Evolutionary conservation across 2,888 invertebrate species (phyloP), one percentile per base, ranked within the genome.

Genomic region (Caenorhabditis becei): DNA sequence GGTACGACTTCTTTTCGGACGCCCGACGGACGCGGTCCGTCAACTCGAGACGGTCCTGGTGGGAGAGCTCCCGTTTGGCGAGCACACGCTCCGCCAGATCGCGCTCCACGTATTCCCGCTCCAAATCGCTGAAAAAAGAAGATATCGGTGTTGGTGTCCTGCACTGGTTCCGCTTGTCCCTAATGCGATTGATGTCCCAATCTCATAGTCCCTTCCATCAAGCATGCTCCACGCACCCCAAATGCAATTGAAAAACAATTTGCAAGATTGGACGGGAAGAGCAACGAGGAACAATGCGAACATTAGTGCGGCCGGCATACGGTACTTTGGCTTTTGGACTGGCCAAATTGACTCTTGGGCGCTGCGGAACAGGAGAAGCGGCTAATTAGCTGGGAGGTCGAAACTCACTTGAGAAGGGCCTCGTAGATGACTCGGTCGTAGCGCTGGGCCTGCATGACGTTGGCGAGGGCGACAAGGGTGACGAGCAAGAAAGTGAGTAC

Each of bases 1-100:
- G 88, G 61, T 88, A 88, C 10, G 83, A 83, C 81, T 88, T 88
- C 86, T 88, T 88, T 67, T 87, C 88, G 0, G 87, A 87, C 14
- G 87, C 83, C 7, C 88, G 86, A n/a, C 87, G 78, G 7, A 82
- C 83, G 41, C 87, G 84, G 47, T 83, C 81, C 14, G 71, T 71
- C 16, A 66, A 47, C 23, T 79, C 72, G 20, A 53, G 28, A 20
- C 61, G 70, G 20, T 63, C 66, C 23, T 69, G 65, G 28, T 59
- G 58, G n/a, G 49, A 44, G 16, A 72, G 24, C 32, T 77, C 70
- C 44, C 82, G 62, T 66, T 72, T 82, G 5, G 74, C 78, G 5
- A 77, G 62, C 54, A 77, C 78, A 61, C 79, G 82, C 41, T 80
- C 77, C n/a, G 80, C 85, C n/a, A 82, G 51, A 35, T 84, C 84